A percentile compares a stretch with the other conserved stretches of the same genome.
Conservation (phyloP, 2,888 invertebrate genomes). For the Lysandra coridon region DNA sequence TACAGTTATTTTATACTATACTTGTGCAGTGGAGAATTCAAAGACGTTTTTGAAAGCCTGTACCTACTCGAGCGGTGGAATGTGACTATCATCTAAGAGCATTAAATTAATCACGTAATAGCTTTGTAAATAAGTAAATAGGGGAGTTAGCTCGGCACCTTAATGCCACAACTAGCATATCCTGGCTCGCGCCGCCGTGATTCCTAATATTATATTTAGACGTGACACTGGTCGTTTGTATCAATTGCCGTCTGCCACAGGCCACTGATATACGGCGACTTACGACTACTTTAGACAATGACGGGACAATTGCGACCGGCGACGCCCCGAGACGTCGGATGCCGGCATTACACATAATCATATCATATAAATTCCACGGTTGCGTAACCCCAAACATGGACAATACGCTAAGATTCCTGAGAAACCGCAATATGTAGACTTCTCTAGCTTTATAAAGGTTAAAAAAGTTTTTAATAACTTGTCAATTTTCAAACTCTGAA, state of each 20-base stretch:
- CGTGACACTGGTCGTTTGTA: conserved; percentile 80
- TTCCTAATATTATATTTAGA: conserved; percentile 82
- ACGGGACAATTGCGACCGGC: conserved; percentile 75
- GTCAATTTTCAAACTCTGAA: too few relatives aligned
- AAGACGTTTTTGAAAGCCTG: too few relatives aligned
- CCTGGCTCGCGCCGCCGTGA: conserved; percentile 78
- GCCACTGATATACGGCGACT: conserved; percentile 69
- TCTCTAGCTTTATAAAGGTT: background rate
- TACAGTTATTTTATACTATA: too few relatives aligned
- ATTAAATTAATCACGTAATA: conserved; percentile 11
- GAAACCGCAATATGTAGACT: background rate
- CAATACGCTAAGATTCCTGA: background rate
- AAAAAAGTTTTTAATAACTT: too few relatives aligned
- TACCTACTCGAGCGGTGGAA: background rate
- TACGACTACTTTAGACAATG: conserved; percentile 78
- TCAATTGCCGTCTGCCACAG: conserved; percentile 75
- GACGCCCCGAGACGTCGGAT: conserved; percentile 56
- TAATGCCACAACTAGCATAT: conserved; percentile 73
- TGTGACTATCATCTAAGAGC: conserved; percentile 6
- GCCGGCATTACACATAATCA: conserved; percentile 34
- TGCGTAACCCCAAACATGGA: background rate
- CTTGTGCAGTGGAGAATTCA: too few relatives aligned
- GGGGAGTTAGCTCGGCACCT: conserved; percentile 9
- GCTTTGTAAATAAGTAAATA: conserved; percentile 18
- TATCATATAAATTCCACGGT: conserved; percentile 23